Percentiles rank a stretch among this genome's conserved stretches.
Evolutionary conservation across 2,888 invertebrate species (phyloP).

Genomic region (Aporophyla lueneburgensis): DNA sequence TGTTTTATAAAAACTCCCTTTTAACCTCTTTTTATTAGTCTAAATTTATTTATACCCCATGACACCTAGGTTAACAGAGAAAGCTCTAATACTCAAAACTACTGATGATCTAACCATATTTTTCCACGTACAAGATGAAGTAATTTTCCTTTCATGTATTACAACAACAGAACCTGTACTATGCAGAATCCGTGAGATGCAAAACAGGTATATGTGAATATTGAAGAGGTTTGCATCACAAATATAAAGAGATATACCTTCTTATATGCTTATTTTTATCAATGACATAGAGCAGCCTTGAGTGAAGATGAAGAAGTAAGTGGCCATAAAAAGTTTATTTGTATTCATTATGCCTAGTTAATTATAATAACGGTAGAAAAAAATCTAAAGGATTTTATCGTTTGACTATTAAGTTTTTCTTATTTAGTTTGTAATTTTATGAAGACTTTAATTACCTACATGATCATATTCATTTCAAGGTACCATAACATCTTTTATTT

Average conservation of each 20-base stretch:
- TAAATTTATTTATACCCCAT: neutral
- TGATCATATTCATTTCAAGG: neutral
- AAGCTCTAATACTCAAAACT: neutral
- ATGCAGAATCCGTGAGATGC: conserved; percentile 26
- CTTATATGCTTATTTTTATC: conserved; percentile 18
- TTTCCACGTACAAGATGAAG: conserved; percentile 8
- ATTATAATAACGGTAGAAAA: neutral
- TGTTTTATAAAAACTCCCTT: neutral
- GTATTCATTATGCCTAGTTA: neutral
- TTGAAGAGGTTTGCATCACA: conserved; percentile 31
- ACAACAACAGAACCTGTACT: conserved; percentile 13
- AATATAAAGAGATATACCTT: neutral
- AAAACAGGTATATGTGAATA: conserved; percentile 42
- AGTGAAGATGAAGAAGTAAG: conserved; percentile 7
- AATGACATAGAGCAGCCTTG: conserved; percentile 11
- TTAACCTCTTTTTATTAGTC: neutral
- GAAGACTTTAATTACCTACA: neutral
- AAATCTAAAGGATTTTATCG: neutral
- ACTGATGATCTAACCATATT: conserved; percentile 23
- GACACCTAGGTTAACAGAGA: neutral
- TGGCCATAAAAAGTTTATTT: neutral
- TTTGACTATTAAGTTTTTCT: neutral
- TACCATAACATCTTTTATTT: neutral
- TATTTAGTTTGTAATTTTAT: neutral
- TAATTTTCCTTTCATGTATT: conserved; percentile 13